Percentiles rank a stretch among this genome's conserved stretches.
These are phyloP conservation scores for Scomber scombrus DNA, from an alignment of 2,113 vertebrate species.

Conservation along the genomic window DNA sequence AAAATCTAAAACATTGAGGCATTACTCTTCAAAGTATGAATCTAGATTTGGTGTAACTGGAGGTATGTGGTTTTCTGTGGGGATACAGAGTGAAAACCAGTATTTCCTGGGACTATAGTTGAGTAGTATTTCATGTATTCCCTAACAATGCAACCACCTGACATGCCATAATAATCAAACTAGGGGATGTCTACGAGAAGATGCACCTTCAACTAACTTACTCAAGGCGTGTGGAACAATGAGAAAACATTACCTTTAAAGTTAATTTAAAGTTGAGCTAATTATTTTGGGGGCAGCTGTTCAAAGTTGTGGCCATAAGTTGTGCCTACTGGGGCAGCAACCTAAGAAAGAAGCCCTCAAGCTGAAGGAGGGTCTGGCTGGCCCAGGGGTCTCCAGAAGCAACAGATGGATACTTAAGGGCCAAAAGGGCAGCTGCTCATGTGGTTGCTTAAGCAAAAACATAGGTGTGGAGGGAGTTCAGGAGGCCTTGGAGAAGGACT, in stretches of 20 bases:
- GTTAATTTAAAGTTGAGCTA: not conserved
- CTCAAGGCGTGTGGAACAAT: not conserved
- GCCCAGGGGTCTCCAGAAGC: too few relatives aligned
- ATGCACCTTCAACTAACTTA: not conserved
- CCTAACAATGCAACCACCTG: not conserved
- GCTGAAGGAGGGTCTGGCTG: too few relatives aligned
- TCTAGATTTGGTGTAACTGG: constrained; percentile 54
- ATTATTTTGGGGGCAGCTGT: too few relatives aligned
- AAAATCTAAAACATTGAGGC: constrained; percentile 21
- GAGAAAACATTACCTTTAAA: not conserved
- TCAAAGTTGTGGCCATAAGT: too few relatives aligned
- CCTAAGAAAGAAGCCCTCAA: too few relatives aligned
- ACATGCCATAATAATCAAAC: constrained; percentile 1
- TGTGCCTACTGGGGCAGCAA: too few relatives aligned
- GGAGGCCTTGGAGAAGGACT: too few relatives aligned
- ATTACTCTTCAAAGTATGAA: constrained; percentile 30
- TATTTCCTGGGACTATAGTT: constrained; percentile 26
- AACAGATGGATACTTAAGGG: too few relatives aligned
- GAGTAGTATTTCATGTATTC: not conserved
- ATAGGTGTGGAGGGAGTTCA: too few relatives aligned
- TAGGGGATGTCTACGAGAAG: not conserved
- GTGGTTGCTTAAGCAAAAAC: too few relatives aligned
- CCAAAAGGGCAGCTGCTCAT: too few relatives aligned
- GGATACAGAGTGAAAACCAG: constrained; percentile 16
- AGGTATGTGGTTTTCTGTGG: constrained; percentile 19